Conservation (phyloP, 2,113 vertebrate genomes). For the Phyllostomus discolor region DNA sequence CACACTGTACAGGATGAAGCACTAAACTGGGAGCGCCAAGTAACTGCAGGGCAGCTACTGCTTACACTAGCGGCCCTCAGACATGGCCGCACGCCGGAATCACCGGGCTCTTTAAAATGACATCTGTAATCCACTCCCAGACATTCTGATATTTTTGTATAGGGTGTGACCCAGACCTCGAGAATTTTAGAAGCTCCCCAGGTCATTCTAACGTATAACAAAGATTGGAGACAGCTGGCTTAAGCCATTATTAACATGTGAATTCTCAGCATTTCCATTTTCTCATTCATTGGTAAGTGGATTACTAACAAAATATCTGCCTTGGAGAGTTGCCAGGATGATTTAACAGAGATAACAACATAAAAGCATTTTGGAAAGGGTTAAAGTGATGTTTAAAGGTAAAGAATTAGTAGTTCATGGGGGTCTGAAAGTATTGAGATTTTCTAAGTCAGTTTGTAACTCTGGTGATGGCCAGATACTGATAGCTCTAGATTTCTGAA, state of each 20-base stretch:
- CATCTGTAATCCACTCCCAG: neutral
- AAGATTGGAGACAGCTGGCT: neutral
- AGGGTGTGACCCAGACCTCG: neutral
- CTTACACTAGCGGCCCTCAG: neutral
- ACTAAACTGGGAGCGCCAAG: neutral
- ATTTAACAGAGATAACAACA: neutral
- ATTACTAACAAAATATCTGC: neutral
- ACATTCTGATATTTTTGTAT: neutral
- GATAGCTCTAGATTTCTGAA: neutral
- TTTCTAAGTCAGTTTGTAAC: neutral
- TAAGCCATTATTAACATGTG: neutral
- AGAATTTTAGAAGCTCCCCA: neutral
- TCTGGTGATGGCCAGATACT: neutral
- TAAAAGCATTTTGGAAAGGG: neutral
- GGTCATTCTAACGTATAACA: neutral
- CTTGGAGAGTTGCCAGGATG: neutral
- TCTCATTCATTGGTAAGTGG: neutral
- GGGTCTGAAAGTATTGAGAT: neutral
- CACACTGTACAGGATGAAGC: fast-evolving
- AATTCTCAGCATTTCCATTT: neutral
- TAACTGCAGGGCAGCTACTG: neutral
- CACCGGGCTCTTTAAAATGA: neutral
- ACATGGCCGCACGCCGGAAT: neutral
- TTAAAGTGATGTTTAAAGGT: neutral
- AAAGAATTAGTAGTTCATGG: neutral